Conservation (phyloP, 2,888 invertebrate genomes). For the Heliconius hortense region DNA sequence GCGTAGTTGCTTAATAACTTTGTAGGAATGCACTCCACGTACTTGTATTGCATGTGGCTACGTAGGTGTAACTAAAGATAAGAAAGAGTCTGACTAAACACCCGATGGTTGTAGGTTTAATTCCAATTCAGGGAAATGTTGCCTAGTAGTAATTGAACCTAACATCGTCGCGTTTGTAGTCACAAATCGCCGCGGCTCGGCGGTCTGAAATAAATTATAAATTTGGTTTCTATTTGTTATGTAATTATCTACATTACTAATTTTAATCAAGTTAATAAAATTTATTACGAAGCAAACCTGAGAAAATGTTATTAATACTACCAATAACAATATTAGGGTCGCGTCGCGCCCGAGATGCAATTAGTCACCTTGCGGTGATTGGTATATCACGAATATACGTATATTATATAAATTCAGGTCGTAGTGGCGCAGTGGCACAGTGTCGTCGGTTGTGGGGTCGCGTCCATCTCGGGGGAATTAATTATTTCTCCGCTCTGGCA, state of each 20-base stretch:
- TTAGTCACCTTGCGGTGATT: not conserved
- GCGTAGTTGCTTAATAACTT: slow-evolving; percentile 1
- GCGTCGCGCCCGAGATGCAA: not conserved
- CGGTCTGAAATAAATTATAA: too few species aligned
- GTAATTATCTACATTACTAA: not conserved
- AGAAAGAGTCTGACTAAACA: not conserved
- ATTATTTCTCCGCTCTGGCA: too few species aligned
- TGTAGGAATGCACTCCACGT: not conserved
- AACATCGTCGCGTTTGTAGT: too few species aligned
- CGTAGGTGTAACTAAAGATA: not conserved
- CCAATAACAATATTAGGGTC: not conserved
- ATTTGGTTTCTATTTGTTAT: too few species aligned
- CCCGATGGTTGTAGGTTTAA: not conserved
- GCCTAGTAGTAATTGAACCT: too few species aligned
- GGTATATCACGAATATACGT: too few species aligned
- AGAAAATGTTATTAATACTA: not conserved
- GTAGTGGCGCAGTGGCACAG: too few species aligned
- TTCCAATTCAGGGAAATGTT: not conserved
- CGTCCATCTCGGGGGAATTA: too few species aligned
- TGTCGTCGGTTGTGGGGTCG: too few species aligned
- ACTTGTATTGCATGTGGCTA: not conserved
- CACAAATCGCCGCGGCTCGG: too few species aligned
- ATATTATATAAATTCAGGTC: too few species aligned
- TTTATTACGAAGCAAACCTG: not conserved
- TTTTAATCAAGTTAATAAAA: not conserved